Evolutionary conservation across 2,113 vertebrate species (phyloP).

Genomic region (Eurypyga helias): DNA sequence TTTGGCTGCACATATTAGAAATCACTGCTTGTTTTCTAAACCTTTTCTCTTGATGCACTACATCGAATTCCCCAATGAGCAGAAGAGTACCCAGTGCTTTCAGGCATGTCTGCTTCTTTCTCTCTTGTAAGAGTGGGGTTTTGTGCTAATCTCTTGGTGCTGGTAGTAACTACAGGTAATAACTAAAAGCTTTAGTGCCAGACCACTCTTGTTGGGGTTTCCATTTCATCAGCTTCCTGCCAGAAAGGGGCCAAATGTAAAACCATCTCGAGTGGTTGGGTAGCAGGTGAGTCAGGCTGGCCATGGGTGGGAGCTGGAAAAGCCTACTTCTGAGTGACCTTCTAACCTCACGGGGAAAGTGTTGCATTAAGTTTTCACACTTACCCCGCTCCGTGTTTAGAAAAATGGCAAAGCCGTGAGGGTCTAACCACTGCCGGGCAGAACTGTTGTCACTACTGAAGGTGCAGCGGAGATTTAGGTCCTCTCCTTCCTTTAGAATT

Average conservation of each 20-base stretch:
- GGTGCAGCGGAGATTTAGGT: not conserved
- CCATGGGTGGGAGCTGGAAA: not conserved
- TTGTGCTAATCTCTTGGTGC: not conserved
- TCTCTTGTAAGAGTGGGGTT: not conserved
- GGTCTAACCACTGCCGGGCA: slow-evolving; percentile 53
- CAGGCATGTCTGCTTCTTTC: not conserved
- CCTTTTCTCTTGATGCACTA: not conserved
- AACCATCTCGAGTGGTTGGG: not conserved
- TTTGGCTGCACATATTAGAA: not conserved
- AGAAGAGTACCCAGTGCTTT: not conserved
- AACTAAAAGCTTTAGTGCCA: not conserved
- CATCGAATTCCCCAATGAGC: not conserved
- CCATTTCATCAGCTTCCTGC: not conserved
- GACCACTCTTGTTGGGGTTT: not conserved
- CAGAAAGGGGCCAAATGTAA: not conserved
- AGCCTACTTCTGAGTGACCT: not conserved
- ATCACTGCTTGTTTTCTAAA: not conserved
- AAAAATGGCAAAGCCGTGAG: slow-evolving; percentile 4
- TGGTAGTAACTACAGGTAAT: not conserved
- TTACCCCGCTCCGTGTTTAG: slow-evolving; percentile 23
- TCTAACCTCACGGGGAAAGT: not conserved
- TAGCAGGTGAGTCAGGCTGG: not conserved
- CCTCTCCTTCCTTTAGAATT: slow-evolving; percentile 49
- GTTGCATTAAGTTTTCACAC: not conserved
- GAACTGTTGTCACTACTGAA: accelerated